Conservation (phyloP, 2,888 invertebrate species). For the Drosophila infuscata region DNA sequence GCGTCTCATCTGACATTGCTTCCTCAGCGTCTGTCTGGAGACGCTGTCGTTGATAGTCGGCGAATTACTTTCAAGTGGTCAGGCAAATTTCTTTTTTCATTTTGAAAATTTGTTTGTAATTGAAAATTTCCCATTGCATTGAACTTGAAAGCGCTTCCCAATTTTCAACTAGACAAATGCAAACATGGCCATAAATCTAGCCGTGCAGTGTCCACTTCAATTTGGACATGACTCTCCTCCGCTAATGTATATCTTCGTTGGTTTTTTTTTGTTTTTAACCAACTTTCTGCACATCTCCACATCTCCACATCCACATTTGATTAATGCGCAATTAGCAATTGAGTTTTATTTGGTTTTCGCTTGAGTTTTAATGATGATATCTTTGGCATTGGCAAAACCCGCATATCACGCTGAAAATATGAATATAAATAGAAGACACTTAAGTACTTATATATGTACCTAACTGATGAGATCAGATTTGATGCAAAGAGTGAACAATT, state of each 20-base stretch:
- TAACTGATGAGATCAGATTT: constrained; percentile 48
- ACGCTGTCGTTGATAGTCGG: constrained; percentile 42
- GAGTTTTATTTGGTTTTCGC: constrained; percentile 29
- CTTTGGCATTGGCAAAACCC: constrained; percentile 21
- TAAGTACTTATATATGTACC: constrained; percentile 17
- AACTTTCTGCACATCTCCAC: constrained; percentile 45
- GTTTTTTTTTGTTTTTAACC: constrained; percentile 14
- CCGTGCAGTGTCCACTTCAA: constrained; percentile 56
- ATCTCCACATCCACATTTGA: constrained; percentile 21
- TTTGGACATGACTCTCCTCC: constrained; percentile 41
- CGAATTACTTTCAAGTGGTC: constrained; percentile 70
- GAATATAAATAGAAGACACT: constrained; percentile 40
- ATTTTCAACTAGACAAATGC: constrained; percentile 31
- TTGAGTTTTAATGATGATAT: constrained; percentile 7
- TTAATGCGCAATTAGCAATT: constrained; percentile 58
- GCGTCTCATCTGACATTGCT: constrained; percentile 47
- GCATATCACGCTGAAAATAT: constrained; percentile 38
- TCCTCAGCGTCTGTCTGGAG: constrained; percentile 49
- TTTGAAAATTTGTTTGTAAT: constrained; percentile 49
- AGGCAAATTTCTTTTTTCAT: constrained; percentile 51
- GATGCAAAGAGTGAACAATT: constrained; percentile 7
- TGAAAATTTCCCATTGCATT: constrained; percentile 74
- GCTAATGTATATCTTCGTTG: constrained; percentile 18
- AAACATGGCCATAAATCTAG: constrained; percentile 48
- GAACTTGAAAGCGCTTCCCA: constrained; percentile 64